Percentiles rank a stretch among this genome's conserved stretches.
Conservation (phyloP, 2,888 invertebrate species). For the Alitta virens region DNA sequence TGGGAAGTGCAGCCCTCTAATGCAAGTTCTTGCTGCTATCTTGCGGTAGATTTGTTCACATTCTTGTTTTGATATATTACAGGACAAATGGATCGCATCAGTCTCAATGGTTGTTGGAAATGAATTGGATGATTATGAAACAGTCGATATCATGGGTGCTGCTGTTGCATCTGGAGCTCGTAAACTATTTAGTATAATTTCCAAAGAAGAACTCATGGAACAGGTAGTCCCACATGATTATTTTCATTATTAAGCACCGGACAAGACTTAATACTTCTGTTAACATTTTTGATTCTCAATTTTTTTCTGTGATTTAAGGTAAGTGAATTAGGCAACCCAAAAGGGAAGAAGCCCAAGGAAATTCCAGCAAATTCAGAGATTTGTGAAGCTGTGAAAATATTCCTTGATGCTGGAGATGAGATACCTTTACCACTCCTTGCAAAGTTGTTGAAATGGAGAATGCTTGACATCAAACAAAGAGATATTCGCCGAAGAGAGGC, state of each 20-base stretch:
- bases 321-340: conserved; percentile 51
- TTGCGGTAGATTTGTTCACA: no score
- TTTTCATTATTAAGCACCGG: no score
- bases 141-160: conserved; percentile 40
- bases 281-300: neutral
- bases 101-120: conserved; percentile 47
- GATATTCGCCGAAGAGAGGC: conserved; percentile 45
- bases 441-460: conserved; percentile 51
- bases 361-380: conserved; percentile 48
- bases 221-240: neutral
- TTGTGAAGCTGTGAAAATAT: conserved; percentile 50
- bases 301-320: no score
- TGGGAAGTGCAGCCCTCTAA: no score
- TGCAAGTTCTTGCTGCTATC: no score
- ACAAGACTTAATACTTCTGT: neutral
- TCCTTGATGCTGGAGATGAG: conserved; percentile 51
- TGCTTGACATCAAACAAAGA: conserved; percentile 47
- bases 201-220: conserved; percentile 41
- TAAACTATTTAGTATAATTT: conserved; percentile 44
- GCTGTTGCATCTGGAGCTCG: conserved; percentile 41
- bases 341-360: conserved; percentile 48
- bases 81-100: conserved; percentile 51
- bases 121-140: conserved; percentile 44
- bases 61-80: no score
- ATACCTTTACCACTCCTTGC: conserved; percentile 51